Conservation (phyloP, 2,113 vertebrate species). For the Serilophus lunatus region DNA sequence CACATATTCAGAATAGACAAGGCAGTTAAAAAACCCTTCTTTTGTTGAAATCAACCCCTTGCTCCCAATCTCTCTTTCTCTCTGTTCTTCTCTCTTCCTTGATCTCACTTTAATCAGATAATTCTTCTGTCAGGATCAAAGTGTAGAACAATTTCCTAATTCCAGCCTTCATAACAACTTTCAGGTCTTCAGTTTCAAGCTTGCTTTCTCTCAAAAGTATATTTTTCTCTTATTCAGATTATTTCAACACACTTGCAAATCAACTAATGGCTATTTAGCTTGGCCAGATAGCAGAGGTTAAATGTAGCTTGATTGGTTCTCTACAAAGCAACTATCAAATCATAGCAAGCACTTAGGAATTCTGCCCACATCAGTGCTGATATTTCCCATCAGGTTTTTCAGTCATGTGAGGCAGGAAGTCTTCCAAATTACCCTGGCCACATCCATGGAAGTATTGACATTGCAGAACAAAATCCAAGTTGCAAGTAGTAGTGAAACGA, state of each 20-base stretch:
- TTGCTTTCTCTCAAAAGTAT: background rate
- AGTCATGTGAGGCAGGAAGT: background rate
- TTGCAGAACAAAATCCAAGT: conserved; percentile 6
- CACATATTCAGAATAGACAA: background rate
- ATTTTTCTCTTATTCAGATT: background rate
- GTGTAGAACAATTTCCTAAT: background rate
- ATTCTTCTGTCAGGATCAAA: background rate
- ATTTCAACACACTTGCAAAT: background rate
- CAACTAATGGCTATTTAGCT: background rate
- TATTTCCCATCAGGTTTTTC: background rate
- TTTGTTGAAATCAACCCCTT: background rate
- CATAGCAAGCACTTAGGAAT: background rate
- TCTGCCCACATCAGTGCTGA: background rate
- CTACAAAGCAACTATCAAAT: background rate
- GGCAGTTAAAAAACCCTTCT: background rate
- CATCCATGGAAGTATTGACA: background rate
- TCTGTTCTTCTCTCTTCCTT: background rate
- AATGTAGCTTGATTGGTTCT: background rate
- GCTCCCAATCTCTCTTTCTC: background rate
- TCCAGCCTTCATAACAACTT: background rate
- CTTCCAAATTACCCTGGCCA: background rate
- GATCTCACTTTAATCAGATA: background rate
- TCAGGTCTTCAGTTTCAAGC: background rate
- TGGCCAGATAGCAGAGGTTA: background rate
- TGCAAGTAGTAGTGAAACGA: background rate